A percentile compares a stretch with the other conserved stretches of the same genome.
Evolutionary conservation across 2,888 invertebrate species (phyloP).

Genomic region (Clunio marinus): DNA sequence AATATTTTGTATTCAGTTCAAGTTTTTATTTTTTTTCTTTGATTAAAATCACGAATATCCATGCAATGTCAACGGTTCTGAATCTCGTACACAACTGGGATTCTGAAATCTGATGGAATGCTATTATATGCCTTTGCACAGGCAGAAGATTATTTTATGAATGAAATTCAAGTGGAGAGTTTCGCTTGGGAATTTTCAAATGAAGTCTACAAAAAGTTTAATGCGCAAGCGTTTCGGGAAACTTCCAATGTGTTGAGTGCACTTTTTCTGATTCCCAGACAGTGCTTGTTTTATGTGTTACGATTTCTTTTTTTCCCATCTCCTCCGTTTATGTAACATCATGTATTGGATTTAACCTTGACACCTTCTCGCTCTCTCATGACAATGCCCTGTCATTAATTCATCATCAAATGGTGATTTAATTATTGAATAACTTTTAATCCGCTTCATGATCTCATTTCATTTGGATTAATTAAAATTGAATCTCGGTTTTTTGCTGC

Average conservation of each 20-base stretch:
- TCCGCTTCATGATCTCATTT: not conserved
- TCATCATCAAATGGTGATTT: not conserved
- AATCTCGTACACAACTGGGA: slow-evolving; percentile 29
- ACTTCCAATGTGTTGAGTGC: slow-evolving; percentile 20
- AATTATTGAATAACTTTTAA: not conserved
- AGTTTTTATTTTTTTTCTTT: too few species aligned
- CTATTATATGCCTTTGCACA: slow-evolving; percentile 16
- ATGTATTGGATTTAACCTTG: slow-evolving; percentile 36
- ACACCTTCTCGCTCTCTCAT: slow-evolving; percentile 25
- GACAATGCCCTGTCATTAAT: slow-evolving; percentile 37
- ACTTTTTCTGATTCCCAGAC: slow-evolving; percentile 33
- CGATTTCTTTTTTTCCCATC: too few species aligned
- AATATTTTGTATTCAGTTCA: not conserved
- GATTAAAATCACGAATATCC: not conserved
- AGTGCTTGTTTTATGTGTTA: slow-evolving; percentile 24
- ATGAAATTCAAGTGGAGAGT: slow-evolving; percentile 29
- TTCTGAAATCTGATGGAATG: slow-evolving; percentile 24
- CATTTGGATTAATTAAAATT: too few species aligned
- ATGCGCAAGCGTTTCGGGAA: not conserved
- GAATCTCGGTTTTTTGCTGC: too few species aligned
- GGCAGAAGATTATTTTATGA: slow-evolving; percentile 12
- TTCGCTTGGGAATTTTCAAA: not conserved
- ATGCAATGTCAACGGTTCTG: not conserved
- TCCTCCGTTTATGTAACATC: not conserved
- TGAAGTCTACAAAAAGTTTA: not conserved